Evolutionary conservation across 2,113 vertebrate species (phyloP).

Genomic region (Oncorhynchus mykiss): DNA sequence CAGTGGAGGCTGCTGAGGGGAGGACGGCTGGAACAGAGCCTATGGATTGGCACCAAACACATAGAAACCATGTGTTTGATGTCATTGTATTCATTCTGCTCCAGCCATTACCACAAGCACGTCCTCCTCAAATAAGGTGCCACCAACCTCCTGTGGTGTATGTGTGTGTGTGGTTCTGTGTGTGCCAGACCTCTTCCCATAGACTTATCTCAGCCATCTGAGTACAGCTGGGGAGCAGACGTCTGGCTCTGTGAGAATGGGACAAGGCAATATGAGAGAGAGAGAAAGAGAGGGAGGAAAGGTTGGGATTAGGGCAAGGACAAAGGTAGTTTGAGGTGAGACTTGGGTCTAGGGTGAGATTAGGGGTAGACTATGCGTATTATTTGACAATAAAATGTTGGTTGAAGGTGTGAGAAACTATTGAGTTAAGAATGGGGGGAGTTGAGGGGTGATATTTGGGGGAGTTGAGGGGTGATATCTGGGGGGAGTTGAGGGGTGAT

Average conservation of each 20-base stretch:
- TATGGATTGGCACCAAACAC: no score
- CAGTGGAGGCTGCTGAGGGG: no score
- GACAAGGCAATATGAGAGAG: conserved; percentile 1
- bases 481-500: no score
- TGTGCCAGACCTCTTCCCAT: background rate
- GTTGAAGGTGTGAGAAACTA: background rate
- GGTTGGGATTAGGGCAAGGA: conserved; percentile 51
- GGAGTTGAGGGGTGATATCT: no score
- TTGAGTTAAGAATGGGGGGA: background rate
- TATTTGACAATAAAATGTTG: background rate
- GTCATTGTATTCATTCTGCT: no score
- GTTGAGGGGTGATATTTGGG: background rate
- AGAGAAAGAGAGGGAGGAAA: conserved; percentile 12
- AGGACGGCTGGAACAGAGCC: no score
- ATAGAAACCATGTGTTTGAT: no score
- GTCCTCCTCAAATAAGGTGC: no score
- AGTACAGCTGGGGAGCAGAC: conserved; percentile 36
- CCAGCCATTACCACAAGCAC: no score
- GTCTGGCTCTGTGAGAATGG: conserved; percentile 30
- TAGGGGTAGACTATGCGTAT: background rate
- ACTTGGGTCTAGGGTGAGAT: no score
- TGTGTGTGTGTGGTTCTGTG: background rate
- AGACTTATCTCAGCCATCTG: background rate
- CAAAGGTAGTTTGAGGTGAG: conserved; percentile 38
- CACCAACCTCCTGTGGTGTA: no score